A percentile compares a stretch with the other conserved stretches of the same genome.
Conservation (phyloP, 2,113 vertebrate genomes). For the Pituophis catenifer region DNA sequence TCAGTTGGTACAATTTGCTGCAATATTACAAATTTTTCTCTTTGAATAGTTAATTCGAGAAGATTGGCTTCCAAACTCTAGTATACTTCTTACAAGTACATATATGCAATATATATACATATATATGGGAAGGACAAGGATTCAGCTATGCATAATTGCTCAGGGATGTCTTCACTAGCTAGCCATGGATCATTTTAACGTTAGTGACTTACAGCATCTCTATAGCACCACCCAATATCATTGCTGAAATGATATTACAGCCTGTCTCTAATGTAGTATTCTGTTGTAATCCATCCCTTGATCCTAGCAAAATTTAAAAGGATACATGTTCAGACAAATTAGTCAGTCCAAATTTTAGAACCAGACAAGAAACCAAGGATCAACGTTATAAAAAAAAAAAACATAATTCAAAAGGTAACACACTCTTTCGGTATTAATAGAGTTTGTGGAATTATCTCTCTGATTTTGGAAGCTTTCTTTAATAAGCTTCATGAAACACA, state of each 20-base stretch:
- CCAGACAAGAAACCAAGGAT: not conserved
- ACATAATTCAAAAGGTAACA: not conserved
- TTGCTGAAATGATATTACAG: not conserved
- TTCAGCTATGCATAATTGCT: not conserved
- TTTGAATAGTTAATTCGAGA: slow-evolving; percentile 42
- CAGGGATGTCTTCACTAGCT: not conserved
- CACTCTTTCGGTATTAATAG: not conserved
- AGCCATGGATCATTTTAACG: not conserved
- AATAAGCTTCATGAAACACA: not conserved
- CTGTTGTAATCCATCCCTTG: not conserved
- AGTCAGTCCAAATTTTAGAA: not conserved
- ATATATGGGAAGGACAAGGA: not conserved
- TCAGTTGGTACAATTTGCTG: slow-evolving; percentile 8
- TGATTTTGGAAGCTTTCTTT: not conserved
- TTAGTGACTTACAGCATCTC: not conserved
- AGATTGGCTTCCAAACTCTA: not conserved
- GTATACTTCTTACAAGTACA: not conserved
- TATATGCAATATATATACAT: not conserved
- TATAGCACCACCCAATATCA: not conserved
- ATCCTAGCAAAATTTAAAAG: not conserved
- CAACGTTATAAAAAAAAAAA: not conserved
- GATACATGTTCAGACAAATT: not conserved
- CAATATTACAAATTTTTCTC: slow-evolving; percentile 7
- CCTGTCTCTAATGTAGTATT: not conserved
- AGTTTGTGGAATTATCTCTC: not conserved